A percentile compares a stretch with the other conserved stretches of the same genome.
Evolutionary conservation across 1,140 invertebrate genomes (phyloP).

Genomic region (Euborellia annulipes): DNA sequence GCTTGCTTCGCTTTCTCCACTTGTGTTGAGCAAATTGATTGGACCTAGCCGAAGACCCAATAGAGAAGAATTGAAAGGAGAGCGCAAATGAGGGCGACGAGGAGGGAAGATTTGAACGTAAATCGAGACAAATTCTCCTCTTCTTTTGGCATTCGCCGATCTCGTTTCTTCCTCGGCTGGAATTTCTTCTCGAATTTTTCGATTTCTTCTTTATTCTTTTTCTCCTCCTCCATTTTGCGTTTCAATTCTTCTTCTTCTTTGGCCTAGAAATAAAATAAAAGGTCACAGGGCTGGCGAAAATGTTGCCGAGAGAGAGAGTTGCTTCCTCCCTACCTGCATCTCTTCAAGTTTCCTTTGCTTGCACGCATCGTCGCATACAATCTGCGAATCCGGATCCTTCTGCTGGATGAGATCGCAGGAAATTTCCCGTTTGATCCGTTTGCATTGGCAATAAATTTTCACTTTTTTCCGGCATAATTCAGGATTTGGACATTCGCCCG

Average conservation of each 20-base stretch:
- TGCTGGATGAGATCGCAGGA: conserved; percentile 46
- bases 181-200: conserved; percentile 59
- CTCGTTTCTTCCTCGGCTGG: conserved; percentile 35
- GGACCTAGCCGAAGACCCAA: no score
- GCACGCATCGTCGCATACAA: conserved; percentile 48
- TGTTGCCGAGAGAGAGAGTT: not conserved
- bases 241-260: conserved; percentile 30
- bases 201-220: conserved; percentile 47
- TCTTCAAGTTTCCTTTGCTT: conserved; percentile 29
- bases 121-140: no score
- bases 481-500: conserved; percentile 47
- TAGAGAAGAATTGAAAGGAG: no score
- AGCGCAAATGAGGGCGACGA: no score
- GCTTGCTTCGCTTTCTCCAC: no score
- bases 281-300: not conserved
- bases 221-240: conserved; percentile 38
- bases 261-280: conserved; percentile 9
- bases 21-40: no score
- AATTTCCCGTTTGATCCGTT: conserved; percentile 59
- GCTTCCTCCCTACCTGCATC: conserved; percentile 10
- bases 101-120: no score
- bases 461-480: conserved; percentile 64
- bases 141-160: conserved; percentile 22
- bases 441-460: conserved; percentile 60
- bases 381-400: no score